phyloP scores from a whole-genome alignment of 2,888 invertebrate genomes.

The Rotaria magnacalcarata region DNA sequence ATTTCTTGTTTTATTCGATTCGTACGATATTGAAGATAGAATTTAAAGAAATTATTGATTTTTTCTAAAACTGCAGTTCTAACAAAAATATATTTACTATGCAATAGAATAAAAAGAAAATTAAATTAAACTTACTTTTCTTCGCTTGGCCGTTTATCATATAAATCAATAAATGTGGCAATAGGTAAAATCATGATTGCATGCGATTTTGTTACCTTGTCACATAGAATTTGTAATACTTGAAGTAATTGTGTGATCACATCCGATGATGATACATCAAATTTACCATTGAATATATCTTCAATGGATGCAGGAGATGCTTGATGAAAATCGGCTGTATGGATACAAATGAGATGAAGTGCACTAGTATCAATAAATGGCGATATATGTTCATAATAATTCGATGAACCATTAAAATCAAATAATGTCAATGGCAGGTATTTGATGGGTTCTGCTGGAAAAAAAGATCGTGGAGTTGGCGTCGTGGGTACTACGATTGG shows the following conservation, averaged over 20 bases:
- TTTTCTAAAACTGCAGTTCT: not conserved
- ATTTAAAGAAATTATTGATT: conserved; percentile 12
- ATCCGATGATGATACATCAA: not conserved
- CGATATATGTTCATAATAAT: not conserved
- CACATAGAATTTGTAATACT: conserved; percentile 31
- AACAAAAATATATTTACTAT: not conserved
- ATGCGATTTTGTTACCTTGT: conserved; percentile 26
- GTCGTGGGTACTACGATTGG: not conserved
- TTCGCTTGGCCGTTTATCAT: not conserved
- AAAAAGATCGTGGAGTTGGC: not conserved
- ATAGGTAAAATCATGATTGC: not conserved
- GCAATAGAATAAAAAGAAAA: not conserved
- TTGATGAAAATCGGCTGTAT: not conserved
- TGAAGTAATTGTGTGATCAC: not conserved
- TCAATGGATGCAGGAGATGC: not conserved
- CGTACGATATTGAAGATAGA: not conserved
- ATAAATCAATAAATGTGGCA: conserved; percentile 19
- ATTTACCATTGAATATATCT: conserved; percentile 6
- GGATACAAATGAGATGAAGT: conserved; percentile 5
- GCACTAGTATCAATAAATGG: conserved; percentile 12
- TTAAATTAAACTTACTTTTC: not conserved
- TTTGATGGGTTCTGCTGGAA: not conserved
- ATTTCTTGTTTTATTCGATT: not conserved
- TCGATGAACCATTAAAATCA: not conserved
- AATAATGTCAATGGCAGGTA: not conserved